Percentiles rank a stretch among this genome's conserved stretches.
Evolutionary conservation across 1,140 invertebrate genomes (phyloP).

Genomic region (Stenopsyche tienmushanensis): DNA sequence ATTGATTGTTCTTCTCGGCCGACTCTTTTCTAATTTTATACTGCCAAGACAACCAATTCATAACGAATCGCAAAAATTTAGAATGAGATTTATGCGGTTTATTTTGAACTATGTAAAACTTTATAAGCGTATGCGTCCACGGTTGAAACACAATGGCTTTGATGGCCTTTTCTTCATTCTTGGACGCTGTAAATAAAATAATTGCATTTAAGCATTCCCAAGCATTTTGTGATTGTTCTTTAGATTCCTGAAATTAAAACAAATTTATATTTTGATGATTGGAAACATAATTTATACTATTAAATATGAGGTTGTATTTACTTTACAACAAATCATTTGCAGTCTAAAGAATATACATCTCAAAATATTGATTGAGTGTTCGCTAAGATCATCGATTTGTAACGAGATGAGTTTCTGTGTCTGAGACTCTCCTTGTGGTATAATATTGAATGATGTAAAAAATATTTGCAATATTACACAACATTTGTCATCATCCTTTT

Average conservation of each 20-base stretch:
- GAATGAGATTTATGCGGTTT: constrained; percentile 8
- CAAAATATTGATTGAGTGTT: constrained; percentile 9
- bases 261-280: constrained; percentile 13
- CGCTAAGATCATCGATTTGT: too few species aligned
- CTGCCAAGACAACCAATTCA: constrained; percentile 38
- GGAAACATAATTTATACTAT: background rate
- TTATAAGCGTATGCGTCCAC: constrained; percentile 36
- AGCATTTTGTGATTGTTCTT: constrained; percentile 24
- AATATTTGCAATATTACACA: constrained; percentile 29
- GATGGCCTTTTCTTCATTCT: constrained; percentile 12
- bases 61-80: constrained; percentile 34
- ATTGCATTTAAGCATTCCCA: constrained; percentile 37
- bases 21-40: too few species aligned
- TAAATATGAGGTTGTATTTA: constrained; percentile 7
- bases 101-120: constrained; percentile 34
- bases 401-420: too few species aligned
- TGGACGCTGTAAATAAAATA: constrained; percentile 15
- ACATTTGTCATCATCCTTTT: constrained; percentile 30
- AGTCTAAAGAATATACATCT: constrained; percentile 33
- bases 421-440: constrained; percentile 5
- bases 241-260: constrained; percentile 30
- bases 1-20: too few species aligned
- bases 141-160: constrained; percentile 24
- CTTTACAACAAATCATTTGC: constrained; percentile 39
- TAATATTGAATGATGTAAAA: constrained; percentile 24